Percentiles rank a stretch among this genome's conserved stretches.
Conservation (phyloP, 2,888 invertebrate species). For the Plebejus melissa region DNA sequence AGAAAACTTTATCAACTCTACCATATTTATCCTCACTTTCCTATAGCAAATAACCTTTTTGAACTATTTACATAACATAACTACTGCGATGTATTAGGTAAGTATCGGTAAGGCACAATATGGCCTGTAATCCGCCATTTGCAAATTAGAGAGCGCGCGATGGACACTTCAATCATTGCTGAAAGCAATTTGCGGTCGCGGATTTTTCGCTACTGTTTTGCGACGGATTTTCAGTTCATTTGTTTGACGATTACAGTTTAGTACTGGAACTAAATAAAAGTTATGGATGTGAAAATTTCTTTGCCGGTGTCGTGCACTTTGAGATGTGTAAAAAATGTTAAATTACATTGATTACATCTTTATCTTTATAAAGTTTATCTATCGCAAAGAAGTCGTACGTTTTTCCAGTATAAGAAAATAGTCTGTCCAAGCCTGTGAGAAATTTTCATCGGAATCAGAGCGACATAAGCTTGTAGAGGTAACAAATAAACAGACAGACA, state of each 20-base stretch:
- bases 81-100: conserved; percentile 39
- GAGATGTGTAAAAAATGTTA: too few species aligned
- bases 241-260: not conserved
- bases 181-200: conserved; percentile 1
- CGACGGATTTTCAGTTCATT: not conserved
- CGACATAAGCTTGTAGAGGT: too few species aligned
- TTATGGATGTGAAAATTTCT: too few species aligned
- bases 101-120: conserved; percentile 35
- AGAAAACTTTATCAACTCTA: too few species aligned
- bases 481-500: too few species aligned
- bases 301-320: too few species aligned
- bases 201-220: not conserved
- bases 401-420: not conserved
- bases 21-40: too few species aligned
- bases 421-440: too few species aligned
- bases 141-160: conserved; percentile 40
- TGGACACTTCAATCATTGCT: conserved; percentile 23
- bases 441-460: too few species aligned
- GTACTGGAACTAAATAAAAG: not conserved
- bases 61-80: conserved; percentile 28
- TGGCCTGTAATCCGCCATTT: conserved; percentile 40
- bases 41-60: conserved; percentile 9
- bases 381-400: too few species aligned
- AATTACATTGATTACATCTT: too few species aligned
- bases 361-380: too few species aligned